A percentile compares a stretch with the other conserved stretches of the same genome.
phyloP scores from a whole-genome alignment of 2,113 vertebrate genomes.

The Nycticebus coucang region DNA sequence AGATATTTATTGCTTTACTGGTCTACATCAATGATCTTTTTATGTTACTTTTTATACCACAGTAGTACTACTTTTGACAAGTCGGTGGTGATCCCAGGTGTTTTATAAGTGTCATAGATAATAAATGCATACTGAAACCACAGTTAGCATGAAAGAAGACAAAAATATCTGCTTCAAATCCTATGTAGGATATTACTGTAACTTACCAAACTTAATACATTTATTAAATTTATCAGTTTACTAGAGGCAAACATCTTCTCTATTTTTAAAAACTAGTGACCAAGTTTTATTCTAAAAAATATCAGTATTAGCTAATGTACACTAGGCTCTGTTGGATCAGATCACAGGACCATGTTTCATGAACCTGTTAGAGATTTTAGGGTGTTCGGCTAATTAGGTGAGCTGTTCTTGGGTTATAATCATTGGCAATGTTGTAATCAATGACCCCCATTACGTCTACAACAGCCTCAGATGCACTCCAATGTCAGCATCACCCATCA shows the following conservation, averaged over 20 bases:
- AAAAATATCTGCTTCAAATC: conserved; percentile 17
- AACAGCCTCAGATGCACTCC: conserved; percentile 97
- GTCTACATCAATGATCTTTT: neutral
- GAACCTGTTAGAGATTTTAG: conserved; percentile 87
- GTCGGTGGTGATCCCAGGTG: neutral
- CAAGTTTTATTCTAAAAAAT: neutral
- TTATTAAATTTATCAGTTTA: conserved; percentile 32
- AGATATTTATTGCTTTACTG: neutral
- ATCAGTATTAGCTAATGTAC: neutral
- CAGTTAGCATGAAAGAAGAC: neutral
- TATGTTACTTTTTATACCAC: neutral
- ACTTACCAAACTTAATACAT: neutral
- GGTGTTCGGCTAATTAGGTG: conserved; percentile 85
- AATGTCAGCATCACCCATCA: conserved; percentile 90
- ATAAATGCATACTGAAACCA: conserved; percentile 14
- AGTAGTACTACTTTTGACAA: neutral
- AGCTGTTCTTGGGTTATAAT: conserved; percentile 91
- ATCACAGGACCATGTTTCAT: conserved; percentile 83
- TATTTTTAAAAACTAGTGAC: conserved; percentile 8
- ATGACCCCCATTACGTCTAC: conserved; percentile 77
- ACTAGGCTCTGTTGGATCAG: conserved; percentile 89
- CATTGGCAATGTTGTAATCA: conserved; percentile 86
- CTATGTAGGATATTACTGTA: neutral
- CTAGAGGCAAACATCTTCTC: conserved; percentile 25
- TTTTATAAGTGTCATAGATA: conserved; percentile 40